phyloP scores from a whole-genome alignment of 1,140 invertebrate species.

The Sinella curviseta region DNA sequence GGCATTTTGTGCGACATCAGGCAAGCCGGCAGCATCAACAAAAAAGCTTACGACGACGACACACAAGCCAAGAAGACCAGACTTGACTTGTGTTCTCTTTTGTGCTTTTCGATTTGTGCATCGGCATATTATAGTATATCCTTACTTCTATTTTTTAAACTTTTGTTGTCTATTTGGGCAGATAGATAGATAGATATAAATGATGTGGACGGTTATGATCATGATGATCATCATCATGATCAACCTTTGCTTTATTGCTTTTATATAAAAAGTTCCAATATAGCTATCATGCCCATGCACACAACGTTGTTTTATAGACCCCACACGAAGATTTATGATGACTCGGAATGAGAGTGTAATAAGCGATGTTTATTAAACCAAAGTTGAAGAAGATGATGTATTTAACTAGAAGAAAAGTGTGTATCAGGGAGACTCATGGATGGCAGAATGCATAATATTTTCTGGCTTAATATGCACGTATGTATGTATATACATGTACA shows the following conservation, averaged over 20 bases:
- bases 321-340: constrained; percentile 49
- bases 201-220: too few relatives aligned
- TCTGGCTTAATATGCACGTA: background rate
- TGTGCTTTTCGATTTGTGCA: background rate
- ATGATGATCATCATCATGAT: background rate
- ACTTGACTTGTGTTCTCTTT: background rate
- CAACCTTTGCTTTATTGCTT: constrained; percentile 2
- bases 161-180: too few relatives aligned
- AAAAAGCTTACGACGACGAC: too few relatives aligned
- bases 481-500: background rate
- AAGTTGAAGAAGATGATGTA: too few relatives aligned
- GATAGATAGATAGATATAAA: too few relatives aligned
- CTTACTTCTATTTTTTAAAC: too few relatives aligned
- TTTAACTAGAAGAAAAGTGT: background rate
- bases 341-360: background rate
- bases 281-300: too few relatives aligned
- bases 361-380: background rate
- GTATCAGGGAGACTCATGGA: background rate
- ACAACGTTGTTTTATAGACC: constrained; percentile 35
- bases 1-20: constrained; percentile 26
- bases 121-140: too few relatives aligned
- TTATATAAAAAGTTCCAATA: background rate
- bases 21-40: background rate
- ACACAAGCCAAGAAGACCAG: background rate
- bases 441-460: background rate